Base-by-base conservation (phyloP, 1,140 invertebrate genomes). In the Pseudobourletiella spinata region DNA sequence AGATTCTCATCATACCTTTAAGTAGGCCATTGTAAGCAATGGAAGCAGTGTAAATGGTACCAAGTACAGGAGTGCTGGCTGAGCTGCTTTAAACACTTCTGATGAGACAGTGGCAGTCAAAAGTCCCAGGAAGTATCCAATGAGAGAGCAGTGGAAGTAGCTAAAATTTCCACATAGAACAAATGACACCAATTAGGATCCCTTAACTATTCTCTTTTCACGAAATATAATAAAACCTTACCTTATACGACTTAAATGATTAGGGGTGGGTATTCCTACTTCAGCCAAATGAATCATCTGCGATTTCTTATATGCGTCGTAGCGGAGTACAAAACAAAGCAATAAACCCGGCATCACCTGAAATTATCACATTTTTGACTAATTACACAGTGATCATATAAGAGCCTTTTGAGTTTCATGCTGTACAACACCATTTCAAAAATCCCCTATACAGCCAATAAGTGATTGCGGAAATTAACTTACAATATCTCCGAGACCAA, bases 131-230 rank as follows among this genome's bases (percentile, higher is more conserved):
- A 98, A 97, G 79, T 98, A 98, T 67, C 95, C 95, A 73, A 98
- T 86, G 71, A 98, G 83, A 70, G 94, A 97, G 81, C 95, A 98
- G 80, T 97, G 95, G 83, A 98, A 98, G 81, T 97, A 96, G 66
- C 75, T 77, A 62, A 25, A 70, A 71, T 58, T 54, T 24, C 8
- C 29, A 8, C 22, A n/a, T n/a, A n/a, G n/a, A n/a, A n/a, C n/a
- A n/a, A 29, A 54, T 24, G 11, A 32, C 18, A 57, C 18, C 6
- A 57, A 39, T 14, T 22, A 15, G 26, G 16, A 18, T n/a, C n/a
- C n/a, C n/a, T n/a, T n/a, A n/a, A n/a, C n/a, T n/a, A n/a, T n/a
- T n/a, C n/a, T n/a, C n/a, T n/a, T n/a, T n/a, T n/a, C n/a, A n/a
- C n/a, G n/a, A n/a, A 52, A 39, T 39, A 25, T 57, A 76, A 77